phyloP scores from a whole-genome alignment of 2,113 vertebrate species.

The Lycaon pictus region DNA sequence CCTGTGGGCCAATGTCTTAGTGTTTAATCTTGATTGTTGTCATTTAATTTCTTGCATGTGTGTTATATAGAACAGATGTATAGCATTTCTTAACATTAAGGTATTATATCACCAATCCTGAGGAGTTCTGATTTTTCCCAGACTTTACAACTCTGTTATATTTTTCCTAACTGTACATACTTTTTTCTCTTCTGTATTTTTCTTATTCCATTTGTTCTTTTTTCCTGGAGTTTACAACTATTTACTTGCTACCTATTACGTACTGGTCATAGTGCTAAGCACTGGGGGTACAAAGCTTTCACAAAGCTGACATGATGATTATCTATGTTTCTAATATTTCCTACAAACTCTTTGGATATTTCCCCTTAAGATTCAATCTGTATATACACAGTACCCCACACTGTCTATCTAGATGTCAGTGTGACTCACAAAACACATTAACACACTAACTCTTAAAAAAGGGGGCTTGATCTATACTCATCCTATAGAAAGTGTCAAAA shows the following conservation, averaged over 20 bases:
- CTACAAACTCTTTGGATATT: neutral
- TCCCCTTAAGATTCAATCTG: neutral
- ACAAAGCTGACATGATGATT: no score
- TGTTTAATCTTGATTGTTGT: neutral
- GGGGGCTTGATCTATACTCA: neutral
- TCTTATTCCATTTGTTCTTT: neutral
- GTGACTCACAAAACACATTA: neutral
- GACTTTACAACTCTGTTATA: neutral
- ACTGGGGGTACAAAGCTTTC: neutral
- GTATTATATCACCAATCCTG: neutral
- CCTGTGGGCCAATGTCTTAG: no score
- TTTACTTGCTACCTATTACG: neutral
- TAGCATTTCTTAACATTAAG: neutral
- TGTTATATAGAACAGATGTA: neutral
- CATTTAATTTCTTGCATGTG: neutral
- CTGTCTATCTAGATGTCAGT: neutral
- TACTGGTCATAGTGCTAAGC: neutral
- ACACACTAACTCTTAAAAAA: neutral
- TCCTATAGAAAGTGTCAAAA: neutral
- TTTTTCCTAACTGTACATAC: neutral
- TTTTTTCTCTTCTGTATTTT: neutral
- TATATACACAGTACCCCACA: neutral
- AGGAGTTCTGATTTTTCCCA: neutral
- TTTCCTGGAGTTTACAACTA: neutral
- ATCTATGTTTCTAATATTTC: neutral